Evolutionary conservation across 2,888 invertebrate species (phyloP), one percentile per base, ranked within the genome.

Genomic region (Clusia tigrina): DNA sequence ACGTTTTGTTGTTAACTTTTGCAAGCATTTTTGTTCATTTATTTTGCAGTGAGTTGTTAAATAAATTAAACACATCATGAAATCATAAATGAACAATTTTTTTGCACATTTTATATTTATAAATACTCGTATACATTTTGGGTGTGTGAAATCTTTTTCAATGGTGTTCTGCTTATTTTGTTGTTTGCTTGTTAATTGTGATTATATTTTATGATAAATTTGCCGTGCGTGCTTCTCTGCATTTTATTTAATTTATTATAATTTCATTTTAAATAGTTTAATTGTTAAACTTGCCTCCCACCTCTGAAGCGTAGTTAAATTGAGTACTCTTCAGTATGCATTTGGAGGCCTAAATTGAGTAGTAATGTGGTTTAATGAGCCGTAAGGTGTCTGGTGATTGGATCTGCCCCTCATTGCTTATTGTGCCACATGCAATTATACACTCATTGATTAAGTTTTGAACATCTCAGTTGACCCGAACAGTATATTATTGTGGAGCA

Each of bases 21-120:
- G 42, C 32, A n/a, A n/a, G n/a, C n/a, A 12, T 32, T 32, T 32
- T 32, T 6, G 32, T 32, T 6, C 12, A 9, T 32, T 32, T 32
- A 32, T 32, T 32, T 32, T 32, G n/a, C 32, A 32, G 32, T 42
- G 3, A n/a, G 42, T 42, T 42, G 42, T 42, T 42, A 42, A 42
- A 42, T 42, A 42, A 42, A 42, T 42, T 42, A 42, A 15, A 15
- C n/a, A 42, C n/a, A 42, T 42, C n/a, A 3, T 3, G 2, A n/a
- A 42, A 42, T 42, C 42, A 32, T 32, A 32, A 32, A 32, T 32
- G 6, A 9, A 12, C 32, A 6, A 32, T 32, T 32, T 32, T 32
- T 32, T 32, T 32, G 32, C 12, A 32, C 12, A 9, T 32, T 12
- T 32, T 9, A 32, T 32, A 12, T 32, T 32, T 32, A 32, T 32